Base-by-base conservation (phyloP, 1,140 invertebrate genomes). In the Dendroctonus ponderosae region DNA sequence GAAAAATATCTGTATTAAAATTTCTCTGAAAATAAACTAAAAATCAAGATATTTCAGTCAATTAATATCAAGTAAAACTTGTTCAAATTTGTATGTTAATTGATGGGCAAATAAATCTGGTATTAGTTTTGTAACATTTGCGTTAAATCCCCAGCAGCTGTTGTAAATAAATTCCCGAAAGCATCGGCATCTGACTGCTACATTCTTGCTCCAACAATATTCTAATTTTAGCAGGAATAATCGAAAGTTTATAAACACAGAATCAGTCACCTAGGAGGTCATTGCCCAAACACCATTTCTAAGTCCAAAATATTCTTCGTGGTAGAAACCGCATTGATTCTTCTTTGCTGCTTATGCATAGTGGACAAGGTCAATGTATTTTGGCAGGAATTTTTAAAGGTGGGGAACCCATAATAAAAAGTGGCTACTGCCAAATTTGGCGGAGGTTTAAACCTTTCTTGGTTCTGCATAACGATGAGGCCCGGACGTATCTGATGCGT, bases 381-480 rank as follows among this genome's bases (percentile, higher is more conserved):
- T 65, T 54, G 62, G 52, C 62, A 65, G 62, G 62, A 65, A 65
- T 65, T 65, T 65, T 57, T 38, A 57, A 65, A 65, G 63, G 56
- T 66, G 63, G 63, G 63, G 54, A 66, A 52, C 53, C 54, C 48
- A 66, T 15, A 59, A 66, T 56, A 66, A 66, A 66, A 66, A 66
- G 63, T 66, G 56, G 63, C 63, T 66, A 59, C 63, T 66, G 63
- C 63, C 63, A 59, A 66, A 66, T 66, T 66, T 42, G 63, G 63
- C 46, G 26, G 54, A 66, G 56, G 63, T 59, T 66, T 58, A 51
- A 58, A 49, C 43, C 63, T 66, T 66, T 50, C 59, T 64, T 38
- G 63, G 63, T 59, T 66, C 63, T 66, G 63, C 63, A 66, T 66
- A 59, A 66, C 44, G 63, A 66, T 66, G 54, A 59, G 56, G 40